A percentile compares a stretch with the other conserved stretches of the same genome.
phyloP scores from a whole-genome alignment of 2,113 vertebrate species.

The Amazona guildingii region DNA sequence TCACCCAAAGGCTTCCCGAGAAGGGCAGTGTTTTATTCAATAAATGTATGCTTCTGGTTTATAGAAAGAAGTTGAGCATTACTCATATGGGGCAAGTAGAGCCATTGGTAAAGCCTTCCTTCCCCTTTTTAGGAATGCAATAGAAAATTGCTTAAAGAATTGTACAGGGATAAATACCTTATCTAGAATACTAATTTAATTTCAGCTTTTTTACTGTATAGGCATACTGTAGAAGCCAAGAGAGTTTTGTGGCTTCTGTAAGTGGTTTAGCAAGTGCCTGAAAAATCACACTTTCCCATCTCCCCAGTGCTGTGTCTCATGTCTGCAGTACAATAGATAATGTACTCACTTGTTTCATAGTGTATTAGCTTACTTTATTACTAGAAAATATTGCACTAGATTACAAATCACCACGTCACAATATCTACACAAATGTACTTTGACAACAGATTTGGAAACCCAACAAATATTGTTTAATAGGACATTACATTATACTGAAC shows the following conservation, averaged over 20 bases:
- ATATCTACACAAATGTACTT: slow-evolving; percentile 55
- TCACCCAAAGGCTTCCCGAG: neutral
- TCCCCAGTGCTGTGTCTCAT: slow-evolving; percentile 2
- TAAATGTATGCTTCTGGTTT: neutral
- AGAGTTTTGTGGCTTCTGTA: neutral
- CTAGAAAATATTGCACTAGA: slow-evolving; percentile 59
- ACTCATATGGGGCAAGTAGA: neutral
- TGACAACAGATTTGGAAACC: slow-evolving; percentile 51
- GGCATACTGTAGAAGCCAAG: neutral
- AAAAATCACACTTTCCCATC: neutral
- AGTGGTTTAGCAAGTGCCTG: neutral
- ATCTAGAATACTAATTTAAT: neutral
- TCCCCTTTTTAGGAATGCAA: neutral
- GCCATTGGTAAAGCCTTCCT: neutral
- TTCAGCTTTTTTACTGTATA: neutral
- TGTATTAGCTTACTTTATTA: slow-evolving; percentile 67
- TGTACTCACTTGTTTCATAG: slow-evolving; percentile 63
- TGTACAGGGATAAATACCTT: neutral
- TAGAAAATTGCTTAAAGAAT: neutral
- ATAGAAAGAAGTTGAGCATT: neutral
- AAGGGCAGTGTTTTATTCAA: neutral
- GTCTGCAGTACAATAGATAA: slow-evolving; percentile 62
- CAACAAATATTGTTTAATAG: slow-evolving; percentile 52
- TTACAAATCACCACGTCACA: slow-evolving; percentile 60
- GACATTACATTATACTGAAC: slow-evolving; percentile 61